Conservation (phyloP, 1,140 invertebrate species). For the Anthonomus grandis region DNA sequence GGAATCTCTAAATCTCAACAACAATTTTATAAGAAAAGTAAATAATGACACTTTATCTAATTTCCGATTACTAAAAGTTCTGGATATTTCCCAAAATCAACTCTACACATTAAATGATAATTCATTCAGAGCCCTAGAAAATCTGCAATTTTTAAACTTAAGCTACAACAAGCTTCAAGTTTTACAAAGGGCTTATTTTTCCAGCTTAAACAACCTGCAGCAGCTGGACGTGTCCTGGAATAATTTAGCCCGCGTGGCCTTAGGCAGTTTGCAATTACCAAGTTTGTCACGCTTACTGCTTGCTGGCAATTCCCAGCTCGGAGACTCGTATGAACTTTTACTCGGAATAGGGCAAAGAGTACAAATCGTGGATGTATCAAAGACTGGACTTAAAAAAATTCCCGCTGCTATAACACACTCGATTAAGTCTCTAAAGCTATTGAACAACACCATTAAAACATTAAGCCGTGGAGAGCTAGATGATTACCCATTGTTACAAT, state of each 20-base stretch:
- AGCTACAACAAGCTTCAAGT: slow-evolving; percentile 64
- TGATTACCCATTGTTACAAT: slow-evolving; percentile 79
- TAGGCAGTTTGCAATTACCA: slow-evolving; percentile 70
- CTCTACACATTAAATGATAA: slow-evolving; percentile 58
- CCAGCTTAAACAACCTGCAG: slow-evolving; percentile 63
- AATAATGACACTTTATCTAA: slow-evolving; percentile 53
- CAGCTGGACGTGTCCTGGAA: slow-evolving; percentile 81
- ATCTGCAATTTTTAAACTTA: slow-evolving; percentile 67
- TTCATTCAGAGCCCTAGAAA: slow-evolving; percentile 56
- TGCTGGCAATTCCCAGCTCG: slow-evolving; percentile 66
- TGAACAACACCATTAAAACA: slow-evolving; percentile 61
- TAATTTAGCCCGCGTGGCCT: slow-evolving; percentile 63
- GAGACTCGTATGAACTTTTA: slow-evolving; percentile 56
- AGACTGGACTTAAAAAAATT: slow-evolving; percentile 72
- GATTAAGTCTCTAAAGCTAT: slow-evolving; percentile 72
- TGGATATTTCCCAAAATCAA: slow-evolving; percentile 65
- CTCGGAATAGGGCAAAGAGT: slow-evolving; percentile 64
- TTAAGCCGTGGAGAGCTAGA: slow-evolving; percentile 84
- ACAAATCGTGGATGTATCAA: slow-evolving; percentile 78
- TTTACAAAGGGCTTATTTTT: slow-evolving; percentile 58
- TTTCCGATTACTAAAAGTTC: slow-evolving; percentile 48
- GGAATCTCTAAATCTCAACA: slow-evolving; percentile 54
- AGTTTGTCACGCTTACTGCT: slow-evolving; percentile 74
- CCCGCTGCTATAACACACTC: slow-evolving; percentile 82
- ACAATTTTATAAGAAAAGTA: slow-evolving; percentile 55